Percentiles rank a stretch among this genome's conserved stretches.
Conservation (phyloP, 92 coral and sea anemone species). For the Chrysogorgia sp. region DNA sequence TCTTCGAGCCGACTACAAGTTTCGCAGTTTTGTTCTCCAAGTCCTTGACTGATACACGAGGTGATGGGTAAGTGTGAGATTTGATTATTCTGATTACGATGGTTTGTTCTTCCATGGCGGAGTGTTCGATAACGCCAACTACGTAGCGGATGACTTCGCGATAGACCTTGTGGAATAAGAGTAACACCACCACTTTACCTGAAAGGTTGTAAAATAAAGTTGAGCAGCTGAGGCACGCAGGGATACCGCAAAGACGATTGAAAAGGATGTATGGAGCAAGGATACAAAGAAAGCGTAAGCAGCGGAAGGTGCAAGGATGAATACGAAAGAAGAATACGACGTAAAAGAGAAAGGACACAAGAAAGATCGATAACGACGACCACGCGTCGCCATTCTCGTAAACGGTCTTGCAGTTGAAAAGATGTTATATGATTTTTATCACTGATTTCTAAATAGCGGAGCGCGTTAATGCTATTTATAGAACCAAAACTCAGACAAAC, state of each 20-base stretch:
- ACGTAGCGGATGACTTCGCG: conserved; percentile 29
- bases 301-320: not conserved
- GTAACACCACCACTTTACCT: conserved; percentile 39
- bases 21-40: conserved; percentile 12
- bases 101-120: conserved; percentile 23
- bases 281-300: not conserved
- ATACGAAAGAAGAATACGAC: no score
- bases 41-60: not conserved
- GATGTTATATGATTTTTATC: no score
- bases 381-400: no score
- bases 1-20: conserved; percentile 25
- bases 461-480: no score
- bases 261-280: not conserved
- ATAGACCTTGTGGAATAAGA: conserved; percentile 12
- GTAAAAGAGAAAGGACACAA: no score
- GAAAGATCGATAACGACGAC: no score
- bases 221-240: no score
- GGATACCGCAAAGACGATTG: not conserved
- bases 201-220: not conserved
- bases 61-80: conserved; percentile 12
- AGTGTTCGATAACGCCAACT: conserved; percentile 33
- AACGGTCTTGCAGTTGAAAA: no score
- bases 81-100: conserved; percentile 23
- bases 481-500: no score
- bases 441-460: no score